Evolutionary conservation across 2,888 invertebrate genomes (phyloP).

Genomic region (Ametastegia equiseti): DNA sequence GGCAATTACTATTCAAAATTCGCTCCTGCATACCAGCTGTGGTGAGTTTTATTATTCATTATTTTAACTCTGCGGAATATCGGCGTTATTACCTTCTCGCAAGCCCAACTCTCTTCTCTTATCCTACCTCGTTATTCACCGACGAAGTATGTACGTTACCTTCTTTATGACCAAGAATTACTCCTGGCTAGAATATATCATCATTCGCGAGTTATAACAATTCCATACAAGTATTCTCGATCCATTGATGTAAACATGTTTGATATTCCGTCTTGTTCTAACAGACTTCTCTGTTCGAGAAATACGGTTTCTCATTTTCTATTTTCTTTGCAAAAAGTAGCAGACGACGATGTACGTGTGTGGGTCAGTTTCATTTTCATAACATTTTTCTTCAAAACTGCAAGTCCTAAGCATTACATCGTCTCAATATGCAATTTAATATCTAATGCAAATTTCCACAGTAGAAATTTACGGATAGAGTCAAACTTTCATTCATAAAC

Average conservation of each 20-base stretch:
- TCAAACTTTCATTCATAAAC: conserved; percentile 1
- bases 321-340: background rate
- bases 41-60: conserved; percentile 79
- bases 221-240: background rate
- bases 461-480: background rate
- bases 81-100: too few relatives aligned
- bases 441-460: background rate
- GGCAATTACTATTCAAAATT: conserved; percentile 84
- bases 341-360: conserved; percentile 1
- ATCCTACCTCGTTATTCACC: background rate
- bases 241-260: background rate
- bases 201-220: too few relatives aligned
- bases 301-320: background rate
- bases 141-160: background rate
- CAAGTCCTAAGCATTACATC: background rate
- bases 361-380: background rate
- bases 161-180: too few relatives aligned
- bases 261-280: background rate
- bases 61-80: background rate
- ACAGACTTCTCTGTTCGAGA: too few relatives aligned
- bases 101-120: too few relatives aligned
- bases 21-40: conserved; percentile 83
- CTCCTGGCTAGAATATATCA: too few relatives aligned
- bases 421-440: background rate
- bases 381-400: background rate